Evolutionary conservation across 2,113 vertebrate genomes (phyloP), one percentile per base, ranked within the genome.

Genomic region (Regulus satrapa): DNA sequence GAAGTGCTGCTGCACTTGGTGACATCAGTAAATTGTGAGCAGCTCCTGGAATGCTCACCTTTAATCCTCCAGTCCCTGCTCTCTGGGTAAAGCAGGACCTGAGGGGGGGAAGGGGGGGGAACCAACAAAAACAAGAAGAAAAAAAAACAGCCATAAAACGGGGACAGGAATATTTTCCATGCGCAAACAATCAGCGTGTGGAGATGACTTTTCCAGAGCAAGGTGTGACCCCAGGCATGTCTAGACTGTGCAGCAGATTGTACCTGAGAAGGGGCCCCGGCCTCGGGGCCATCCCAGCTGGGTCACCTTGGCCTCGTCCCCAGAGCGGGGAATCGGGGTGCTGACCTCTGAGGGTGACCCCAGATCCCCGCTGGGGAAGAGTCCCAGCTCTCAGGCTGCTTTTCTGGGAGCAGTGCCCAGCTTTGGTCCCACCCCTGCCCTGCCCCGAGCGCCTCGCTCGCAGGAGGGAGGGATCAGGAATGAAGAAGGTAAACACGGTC

Each of bases 151-250:
- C 17, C 17, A 45, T 18, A 9, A 21, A 61, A 25, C 1, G 4
- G 38, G 41, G 71, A 17, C 23, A 51, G 58, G 19, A 61, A 3
- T 49, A 20, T 49, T 78, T 32, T 14, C 7, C 14, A 3, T 6
- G 4, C 28, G 14, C 4, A n/a, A 11, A 49, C 9, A 28, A 58
- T 13, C 6, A 5, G 54, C 0, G 2, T 16, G 41, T 14, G 3
- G n/a, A 12, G 16, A 1, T 43, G 77, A 34, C 17, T 72, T 41
- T 25, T 56, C 5, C 64, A 86, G 94, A 54, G 6, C 40, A 11
- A 52, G 64, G 63, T 64, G 54, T 36, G 34, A 26, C 34, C 84
- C 63, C 40, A 10, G 92, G 54, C 48, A 2, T 3, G 49, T 75
- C 43, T 41, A 6, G 85, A 29, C 66, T 64, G 5, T 0, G 18